phyloP scores from a whole-genome alignment of 2,113 vertebrate species.

The Anthoscopus minutus region DNA sequence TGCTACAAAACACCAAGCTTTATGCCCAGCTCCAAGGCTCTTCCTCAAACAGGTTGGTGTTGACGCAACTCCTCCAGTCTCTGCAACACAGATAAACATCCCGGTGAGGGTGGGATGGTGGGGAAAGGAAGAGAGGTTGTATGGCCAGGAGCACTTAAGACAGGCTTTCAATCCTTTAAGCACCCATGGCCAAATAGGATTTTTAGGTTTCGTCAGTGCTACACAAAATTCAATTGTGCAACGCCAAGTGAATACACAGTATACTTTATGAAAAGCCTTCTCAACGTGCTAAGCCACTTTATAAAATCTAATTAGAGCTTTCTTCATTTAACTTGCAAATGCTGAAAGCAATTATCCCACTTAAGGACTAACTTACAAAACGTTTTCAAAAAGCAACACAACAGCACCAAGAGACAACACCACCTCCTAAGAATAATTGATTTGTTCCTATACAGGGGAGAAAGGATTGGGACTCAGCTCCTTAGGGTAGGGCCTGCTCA shows the following conservation, averaged over 20 bases:
- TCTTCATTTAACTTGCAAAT: conserved; percentile 69
- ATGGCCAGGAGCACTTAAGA: background rate
- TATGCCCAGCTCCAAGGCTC: background rate
- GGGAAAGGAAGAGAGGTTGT: background rate
- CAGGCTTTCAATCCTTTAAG: conserved; percentile 15
- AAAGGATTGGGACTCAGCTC: conserved; percentile 8
- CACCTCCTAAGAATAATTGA: conserved; percentile 38
- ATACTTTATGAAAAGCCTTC: conserved; percentile 59
- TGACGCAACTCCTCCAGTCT: background rate
- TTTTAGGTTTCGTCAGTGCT: conserved; percentile 25
- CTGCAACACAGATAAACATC: background rate
- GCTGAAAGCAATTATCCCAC: conserved; percentile 62
- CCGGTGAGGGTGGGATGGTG: background rate
- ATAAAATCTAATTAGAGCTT: conserved; percentile 64
- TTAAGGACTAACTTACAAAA: conserved; percentile 63
- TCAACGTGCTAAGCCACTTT: conserved; percentile 61
- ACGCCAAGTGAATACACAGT: conserved; percentile 26
- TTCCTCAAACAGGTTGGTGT: background rate
- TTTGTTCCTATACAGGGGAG: conserved; percentile 24
- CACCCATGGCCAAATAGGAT: conserved; percentile 5
- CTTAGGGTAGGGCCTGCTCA: conserved; percentile 12
- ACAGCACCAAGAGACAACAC: conserved; percentile 19
- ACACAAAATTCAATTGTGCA: conserved; percentile 38
- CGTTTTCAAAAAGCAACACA: conserved; percentile 57
- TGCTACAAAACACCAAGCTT: background rate